Evolutionary conservation across 2,113 vertebrate genomes (phyloP).

Genomic region (Xiphophorus couchianus): DNA sequence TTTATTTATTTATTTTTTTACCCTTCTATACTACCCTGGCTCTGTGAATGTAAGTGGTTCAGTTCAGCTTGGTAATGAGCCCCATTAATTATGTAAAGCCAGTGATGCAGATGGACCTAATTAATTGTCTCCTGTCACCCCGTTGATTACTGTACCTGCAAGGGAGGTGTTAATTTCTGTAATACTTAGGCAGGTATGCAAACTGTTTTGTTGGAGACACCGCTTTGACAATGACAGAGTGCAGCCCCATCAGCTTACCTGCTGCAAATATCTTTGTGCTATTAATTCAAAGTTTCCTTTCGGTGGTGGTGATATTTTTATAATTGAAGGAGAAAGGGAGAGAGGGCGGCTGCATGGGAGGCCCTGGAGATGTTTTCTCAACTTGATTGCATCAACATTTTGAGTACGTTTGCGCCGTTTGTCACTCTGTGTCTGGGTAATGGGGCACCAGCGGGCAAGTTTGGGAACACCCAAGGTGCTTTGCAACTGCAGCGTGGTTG

Average conservation of each 20-base stretch:
- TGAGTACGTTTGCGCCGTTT: constrained; percentile 77
- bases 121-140: constrained; percentile 85
- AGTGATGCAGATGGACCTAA: constrained; percentile 84
- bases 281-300: constrained; percentile 80
- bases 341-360: constrained; percentile 38
- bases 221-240: constrained; percentile 81
- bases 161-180: constrained; percentile 86
- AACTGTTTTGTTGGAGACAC: constrained; percentile 82
- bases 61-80: constrained; percentile 78
- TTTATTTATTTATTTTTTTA: constrained; percentile 6
- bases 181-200: constrained; percentile 84
- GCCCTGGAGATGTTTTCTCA: constrained; percentile 87
- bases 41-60: constrained; percentile 44
- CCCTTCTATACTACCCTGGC: constrained; percentile 6
- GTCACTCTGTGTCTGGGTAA: constrained; percentile 83
- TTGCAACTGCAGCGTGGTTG: constrained; percentile 76
- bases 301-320: constrained; percentile 80
- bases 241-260: constrained; percentile 56
- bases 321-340: constrained; percentile 79
- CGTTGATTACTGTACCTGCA: constrained; percentile 84
- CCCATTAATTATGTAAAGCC: constrained; percentile 85
- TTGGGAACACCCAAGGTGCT: constrained; percentile 85
- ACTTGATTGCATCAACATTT: constrained; percentile 83
- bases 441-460: constrained; percentile 84
- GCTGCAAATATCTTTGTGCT: constrained; percentile 77